A percentile compares a stretch with the other conserved stretches of the same genome.
phyloP scores from a whole-genome alignment of 92 coral and sea anemone species.

The Zoanthus solanderi region DNA sequence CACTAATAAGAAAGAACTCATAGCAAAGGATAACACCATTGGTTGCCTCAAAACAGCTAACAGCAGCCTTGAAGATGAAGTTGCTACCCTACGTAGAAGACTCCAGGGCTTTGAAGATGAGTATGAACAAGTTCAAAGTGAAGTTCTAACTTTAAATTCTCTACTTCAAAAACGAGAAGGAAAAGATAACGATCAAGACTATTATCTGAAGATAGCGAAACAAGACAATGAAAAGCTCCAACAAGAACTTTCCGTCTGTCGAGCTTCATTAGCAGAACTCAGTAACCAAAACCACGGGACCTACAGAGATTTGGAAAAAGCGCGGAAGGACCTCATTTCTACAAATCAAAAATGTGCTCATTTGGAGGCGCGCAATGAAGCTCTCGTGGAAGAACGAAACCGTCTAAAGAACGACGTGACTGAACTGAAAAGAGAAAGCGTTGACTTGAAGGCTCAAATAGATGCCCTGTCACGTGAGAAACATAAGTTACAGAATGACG shows the following conservation, averaged over 20 bases:
- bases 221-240: conserved; percentile 88
- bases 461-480: conserved; percentile 91
- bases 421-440: conserved; percentile 77
- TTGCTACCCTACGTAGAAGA: conserved; percentile 74
- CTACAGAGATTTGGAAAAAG: conserved; percentile 82
- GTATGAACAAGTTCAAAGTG: conserved; percentile 85
- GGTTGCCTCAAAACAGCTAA: conserved; percentile 85
- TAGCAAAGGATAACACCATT: conserved; percentile 77
- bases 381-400: conserved; percentile 85
- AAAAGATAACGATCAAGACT: conserved; percentile 76
- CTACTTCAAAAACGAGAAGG: conserved; percentile 82
- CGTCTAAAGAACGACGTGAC: conserved; percentile 81
- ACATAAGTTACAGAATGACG: conserved; percentile 81
- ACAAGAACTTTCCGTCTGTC: conserved; percentile 74
- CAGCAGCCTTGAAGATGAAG: conserved; percentile 85
- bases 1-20: conserved; percentile 76
- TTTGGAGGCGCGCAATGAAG: conserved; percentile 81
- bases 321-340: conserved; percentile 82
- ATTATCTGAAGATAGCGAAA: conserved; percentile 71
- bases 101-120: conserved; percentile 79
- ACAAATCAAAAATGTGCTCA: conserved; percentile 80
- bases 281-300: conserved; percentile 74
- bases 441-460: conserved; percentile 85
- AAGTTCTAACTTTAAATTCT: conserved; percentile 65
- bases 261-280: conserved; percentile 79